These are phyloP conservation scores for Mohoua ochrocephala DNA, from an alignment of 2,113 vertebrate genomes.

Conservation along the genomic window DNA sequence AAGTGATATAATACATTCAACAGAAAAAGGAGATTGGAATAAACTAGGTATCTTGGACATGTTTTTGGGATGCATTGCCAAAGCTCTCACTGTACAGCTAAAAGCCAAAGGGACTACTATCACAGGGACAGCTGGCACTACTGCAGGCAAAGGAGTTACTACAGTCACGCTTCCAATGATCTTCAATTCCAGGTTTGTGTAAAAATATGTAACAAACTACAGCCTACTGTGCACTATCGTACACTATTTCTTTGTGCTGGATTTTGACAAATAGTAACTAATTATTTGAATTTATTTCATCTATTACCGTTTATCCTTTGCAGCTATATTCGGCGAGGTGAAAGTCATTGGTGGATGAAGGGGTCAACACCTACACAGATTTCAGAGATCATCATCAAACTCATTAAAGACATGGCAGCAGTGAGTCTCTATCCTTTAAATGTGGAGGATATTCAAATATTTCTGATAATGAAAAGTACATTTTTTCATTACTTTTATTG, in stretches of 20 bases:
- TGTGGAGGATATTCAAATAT: neutral
- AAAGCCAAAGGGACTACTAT: slow-evolving; percentile 98
- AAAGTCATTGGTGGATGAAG: slow-evolving; percentile 99
- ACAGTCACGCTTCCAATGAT: slow-evolving; percentile 97
- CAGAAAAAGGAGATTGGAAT: slow-evolving; percentile 98
- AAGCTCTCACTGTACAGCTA: slow-evolving; percentile 96
- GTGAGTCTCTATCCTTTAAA: slow-evolving; percentile 74
- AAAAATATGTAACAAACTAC: neutral
- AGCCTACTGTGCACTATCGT: neutral
- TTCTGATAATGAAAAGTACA: neutral
- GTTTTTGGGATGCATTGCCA: slow-evolving; percentile 98
- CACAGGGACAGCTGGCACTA: slow-evolving; percentile 88
- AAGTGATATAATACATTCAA: slow-evolving; percentile 98
- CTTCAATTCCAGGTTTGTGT: slow-evolving; percentile 94
- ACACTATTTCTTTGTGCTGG: neutral
- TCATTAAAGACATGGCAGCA: slow-evolving; percentile 98
- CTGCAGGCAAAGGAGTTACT: slow-evolving; percentile 95
- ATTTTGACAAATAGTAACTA: neutral
- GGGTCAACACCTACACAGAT: slow-evolving; percentile 97
- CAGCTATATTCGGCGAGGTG: slow-evolving; percentile 94
- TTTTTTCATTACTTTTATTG: neutral
- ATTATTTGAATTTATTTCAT: neutral
- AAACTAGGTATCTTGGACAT: slow-evolving; percentile 96
- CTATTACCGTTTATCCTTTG: neutral
- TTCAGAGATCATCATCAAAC: slow-evolving; percentile 97